phyloP scores from a whole-genome alignment of 2,113 vertebrate genomes.

The Silurus glanis region DNA sequence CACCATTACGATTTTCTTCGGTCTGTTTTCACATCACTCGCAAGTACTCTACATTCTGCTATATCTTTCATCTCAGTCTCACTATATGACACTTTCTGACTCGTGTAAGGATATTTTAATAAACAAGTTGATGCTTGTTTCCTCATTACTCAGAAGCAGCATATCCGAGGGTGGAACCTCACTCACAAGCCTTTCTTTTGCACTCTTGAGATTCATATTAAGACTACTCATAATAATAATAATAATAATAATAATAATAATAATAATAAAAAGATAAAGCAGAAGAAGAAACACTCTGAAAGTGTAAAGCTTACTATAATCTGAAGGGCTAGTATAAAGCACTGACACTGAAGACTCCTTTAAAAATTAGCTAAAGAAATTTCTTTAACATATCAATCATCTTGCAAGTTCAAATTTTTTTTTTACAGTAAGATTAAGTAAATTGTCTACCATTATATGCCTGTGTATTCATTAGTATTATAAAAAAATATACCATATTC shows the following conservation, averaged over 20 bases:
- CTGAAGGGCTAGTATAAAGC: background rate
- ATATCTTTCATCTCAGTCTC: background rate
- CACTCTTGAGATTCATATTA: background rate
- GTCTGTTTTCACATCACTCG: background rate
- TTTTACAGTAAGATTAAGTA: background rate
- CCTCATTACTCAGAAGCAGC: constrained; percentile 2
- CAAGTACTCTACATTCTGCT: background rate
- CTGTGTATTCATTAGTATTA: background rate
- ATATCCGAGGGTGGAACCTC: background rate
- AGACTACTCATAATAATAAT: too few relatives aligned
- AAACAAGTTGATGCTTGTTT: background rate
- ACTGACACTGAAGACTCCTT: background rate
- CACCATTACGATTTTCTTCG: background rate
- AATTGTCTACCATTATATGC: background rate
- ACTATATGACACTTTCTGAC: background rate
- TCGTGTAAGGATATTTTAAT: constrained; percentile 7
- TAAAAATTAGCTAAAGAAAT: background rate
- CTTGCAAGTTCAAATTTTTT: background rate
- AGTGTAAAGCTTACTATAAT: background rate
- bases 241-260: background rate
- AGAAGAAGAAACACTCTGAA: background rate
- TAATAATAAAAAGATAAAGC: background rate
- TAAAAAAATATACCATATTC: background rate
- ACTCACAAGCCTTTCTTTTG: background rate
- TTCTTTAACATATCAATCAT: background rate